Evolutionary conservation across 2,113 vertebrate species (phyloP), one percentile per base, ranked within the genome.

Genomic region (Apus apus): DNA sequence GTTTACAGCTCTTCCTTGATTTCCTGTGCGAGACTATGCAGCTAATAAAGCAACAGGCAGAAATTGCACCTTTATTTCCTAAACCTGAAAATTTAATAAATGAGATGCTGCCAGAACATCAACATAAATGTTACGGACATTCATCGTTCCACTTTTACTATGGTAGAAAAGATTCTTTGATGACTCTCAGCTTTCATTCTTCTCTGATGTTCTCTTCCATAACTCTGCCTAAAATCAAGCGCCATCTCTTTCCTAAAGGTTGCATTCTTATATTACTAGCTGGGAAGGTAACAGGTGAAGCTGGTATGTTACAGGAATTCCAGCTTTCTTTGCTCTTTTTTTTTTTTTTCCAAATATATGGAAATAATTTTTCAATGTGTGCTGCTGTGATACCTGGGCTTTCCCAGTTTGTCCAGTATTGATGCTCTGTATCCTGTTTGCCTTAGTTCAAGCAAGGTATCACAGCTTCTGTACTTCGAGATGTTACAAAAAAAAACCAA

Each of bases 1-100:
- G 85, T 97, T 96, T 92, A 96, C 70, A 97, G 82, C 62, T 87
- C 90, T 90, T 62, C 62, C 87, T 91, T 83, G 96, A 96, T 90
- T 96, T 97, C 95, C 94, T 94, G 91, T 75, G 64, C 85, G 75
- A 97, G 87, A 90, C n/a, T 34, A 87, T 2, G 16, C 46, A 92
- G 76, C 87, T 94, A 46, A 43, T 81, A 91, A 95, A 94, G 86
- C 43, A 74, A 92, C 2, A 4, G 50, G 53, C 43, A 93, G 67
- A 95, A 95, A 89, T 0, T 40, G 18, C 30, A 57, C 58, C 89
- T 96, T 96, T 87, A 91, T 85, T 94, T 96, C 74, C 94, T 93
- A 89, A 94, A 85, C 73, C 29, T 48, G 40, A 85, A 94, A 89
- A 76, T 65, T 51, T 90, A 79, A 91, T 90, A 72, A 75, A 75